phyloP scores from a whole-genome alignment of 2,113 vertebrate genomes.

The Pundamilia nyererei region DNA sequence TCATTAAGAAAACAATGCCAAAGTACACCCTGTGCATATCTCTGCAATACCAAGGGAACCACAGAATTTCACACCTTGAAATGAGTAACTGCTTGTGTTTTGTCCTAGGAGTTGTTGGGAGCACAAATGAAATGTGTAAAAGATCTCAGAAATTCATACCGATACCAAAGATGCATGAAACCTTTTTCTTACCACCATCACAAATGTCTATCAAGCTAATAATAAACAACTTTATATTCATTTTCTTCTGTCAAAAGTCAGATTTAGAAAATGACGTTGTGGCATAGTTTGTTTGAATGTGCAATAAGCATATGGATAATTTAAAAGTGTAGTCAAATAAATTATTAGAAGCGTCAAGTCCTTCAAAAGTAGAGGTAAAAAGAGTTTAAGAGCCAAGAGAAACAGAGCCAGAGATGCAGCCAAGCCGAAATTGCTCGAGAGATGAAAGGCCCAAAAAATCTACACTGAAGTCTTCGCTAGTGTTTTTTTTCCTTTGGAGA shows the following conservation, averaged over 20 bases:
- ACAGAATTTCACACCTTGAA: not conserved
- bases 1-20: not conserved
- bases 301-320: not conserved
- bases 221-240: not conserved
- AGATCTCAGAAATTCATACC: not conserved
- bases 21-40: not conserved
- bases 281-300: not conserved
- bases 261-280: fast-evolving
- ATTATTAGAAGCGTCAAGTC: not conserved
- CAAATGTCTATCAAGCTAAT: not conserved
- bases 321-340: not conserved
- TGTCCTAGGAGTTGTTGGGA: not conserved
- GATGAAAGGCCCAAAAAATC: constrained; percentile 28
- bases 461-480: constrained; percentile 11
- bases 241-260: not conserved
- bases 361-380: not conserved
- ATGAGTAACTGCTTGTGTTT: not conserved
- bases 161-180: not conserved
- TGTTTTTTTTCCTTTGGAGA: constrained; percentile 2
- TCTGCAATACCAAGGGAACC: not conserved
- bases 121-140: not conserved
- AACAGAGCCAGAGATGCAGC: constrained; percentile 6
- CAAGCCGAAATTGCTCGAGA: not conserved
- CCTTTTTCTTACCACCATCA: not conserved
- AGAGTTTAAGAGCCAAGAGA: not conserved